Evolutionary conservation across 2,113 vertebrate genomes (phyloP), one percentile per base, ranked within the genome.

Genomic region (Engraulis encrasicolus): DNA sequence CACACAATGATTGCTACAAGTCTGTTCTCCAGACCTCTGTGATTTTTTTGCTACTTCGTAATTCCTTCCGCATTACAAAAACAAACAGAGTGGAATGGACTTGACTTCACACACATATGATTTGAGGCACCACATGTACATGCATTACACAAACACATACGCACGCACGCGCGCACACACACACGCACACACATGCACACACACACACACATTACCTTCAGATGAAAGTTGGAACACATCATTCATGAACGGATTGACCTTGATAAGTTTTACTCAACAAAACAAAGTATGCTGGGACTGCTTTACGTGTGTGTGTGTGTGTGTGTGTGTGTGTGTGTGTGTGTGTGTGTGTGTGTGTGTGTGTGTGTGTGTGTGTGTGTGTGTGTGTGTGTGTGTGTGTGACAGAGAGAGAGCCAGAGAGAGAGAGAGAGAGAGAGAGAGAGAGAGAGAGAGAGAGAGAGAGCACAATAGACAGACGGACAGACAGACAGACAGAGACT

Each of bases 31-130:
- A 61, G 54, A 61, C 27, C 54, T 23, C 27, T 61, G 27, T 12
- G 54, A 19, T 9, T 61, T 19, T 61, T 61, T 23, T 61, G 54
- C 27, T 31, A 74, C 6, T 5, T 83, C 61, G 40, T 83, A 82
- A 84, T 86, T 90, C 80, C 58, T 87, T 84, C 12, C 40, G 84
- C 45, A 45, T 82, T 27, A 61, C 83, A 50, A 18, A 84, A 23
- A 50, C 49, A 40, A 71, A 50, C 82, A 78, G 18, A 77, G n/a
- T n/a, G n/a, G n/a, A n/a, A n/a, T n/a, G n/a, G n/a, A n/a, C n/a
- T n/a, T n/a, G n/a, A n/a, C n/a, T n/a, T n/a, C 61, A 49, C 61
- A 61, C 52, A 58, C 52, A 58, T 9, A 58, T 23, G 12, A 20
- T 23, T n/a, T 11, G 20, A n/a, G 6, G 9, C 20, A 61, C 54